phyloP scores from a whole-genome alignment of 1,140 invertebrate species.

The Akabosia matsudoensis region DNA sequence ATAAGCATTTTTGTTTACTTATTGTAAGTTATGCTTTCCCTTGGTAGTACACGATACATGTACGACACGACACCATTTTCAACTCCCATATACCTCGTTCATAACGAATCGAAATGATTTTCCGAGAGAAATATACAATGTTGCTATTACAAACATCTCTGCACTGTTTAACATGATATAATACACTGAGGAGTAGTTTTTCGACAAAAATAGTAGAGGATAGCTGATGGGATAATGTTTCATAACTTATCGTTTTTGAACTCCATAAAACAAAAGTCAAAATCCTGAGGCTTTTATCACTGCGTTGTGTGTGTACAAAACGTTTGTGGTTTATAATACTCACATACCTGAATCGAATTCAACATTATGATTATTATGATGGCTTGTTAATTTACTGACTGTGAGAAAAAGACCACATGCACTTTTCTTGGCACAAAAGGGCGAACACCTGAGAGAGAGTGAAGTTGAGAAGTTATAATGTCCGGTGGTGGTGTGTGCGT shows the following conservation, averaged over 20 bases:
- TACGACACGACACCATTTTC: background rate
- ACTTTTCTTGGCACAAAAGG: background rate
- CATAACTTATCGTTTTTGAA: background rate
- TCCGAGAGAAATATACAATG: too few species aligned
- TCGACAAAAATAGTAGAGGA: background rate
- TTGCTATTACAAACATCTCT: too few species aligned
- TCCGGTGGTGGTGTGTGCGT: background rate
- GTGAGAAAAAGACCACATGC: slow-evolving; percentile 13
- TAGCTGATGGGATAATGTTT: background rate
- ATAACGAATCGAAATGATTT: too few species aligned
- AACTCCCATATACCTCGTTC: background rate
- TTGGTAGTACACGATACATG: background rate
- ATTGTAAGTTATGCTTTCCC: background rate
- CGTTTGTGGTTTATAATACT: background rate
- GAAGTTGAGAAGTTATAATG: too few species aligned
- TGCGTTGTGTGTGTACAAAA: background rate
- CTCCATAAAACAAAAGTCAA: background rate
- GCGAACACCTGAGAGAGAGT: background rate
- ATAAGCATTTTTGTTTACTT: slow-evolving; percentile 12
- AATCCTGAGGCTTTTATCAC: background rate
- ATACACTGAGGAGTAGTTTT: too few species aligned
- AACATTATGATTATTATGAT: slow-evolving; percentile 13
- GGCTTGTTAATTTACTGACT: background rate
- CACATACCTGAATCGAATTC: slow-evolving; percentile 12
- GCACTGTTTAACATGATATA: too few species aligned